These are phyloP conservation scores for Parasteatoda lunata DNA, from an alignment of 2,888 invertebrate genomes.

Conservation along the genomic window DNA sequence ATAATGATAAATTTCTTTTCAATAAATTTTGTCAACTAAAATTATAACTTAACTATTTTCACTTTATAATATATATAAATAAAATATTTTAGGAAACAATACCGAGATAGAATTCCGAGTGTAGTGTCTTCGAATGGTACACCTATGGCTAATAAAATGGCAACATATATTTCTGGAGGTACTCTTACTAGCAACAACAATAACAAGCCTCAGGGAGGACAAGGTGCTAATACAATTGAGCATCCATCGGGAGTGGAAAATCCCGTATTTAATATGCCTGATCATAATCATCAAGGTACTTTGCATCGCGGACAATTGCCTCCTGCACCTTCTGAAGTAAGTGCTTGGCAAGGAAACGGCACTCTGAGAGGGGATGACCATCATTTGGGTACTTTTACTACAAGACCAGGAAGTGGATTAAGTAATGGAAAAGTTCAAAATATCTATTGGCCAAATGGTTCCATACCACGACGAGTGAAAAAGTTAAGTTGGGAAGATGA, in stretches of 20 bases:
- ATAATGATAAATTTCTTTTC: no score
- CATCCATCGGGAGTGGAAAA: conserved; percentile 70
- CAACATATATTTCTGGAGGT: conserved; percentile 66
- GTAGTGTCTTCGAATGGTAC: conserved; percentile 93
- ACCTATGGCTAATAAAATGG: conserved; percentile 76
- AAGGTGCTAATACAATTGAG: conserved; percentile 29
- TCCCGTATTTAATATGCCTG: conserved; percentile 70
- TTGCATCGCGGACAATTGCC: conserved; percentile 41
- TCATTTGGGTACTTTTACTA: conserved; percentile 39
- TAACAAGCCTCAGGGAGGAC: conserved; percentile 50
- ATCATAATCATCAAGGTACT: conserved; percentile 47
- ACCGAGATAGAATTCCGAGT: conserved; percentile 86
- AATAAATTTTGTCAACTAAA: no score
- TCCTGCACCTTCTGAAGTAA: conserved; percentile 48
- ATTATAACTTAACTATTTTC: no score
- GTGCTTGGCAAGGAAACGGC: conserved; percentile 63
- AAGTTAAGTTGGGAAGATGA: conserved; percentile 86
- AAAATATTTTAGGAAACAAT: conserved; percentile 63
- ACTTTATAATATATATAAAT: no score
- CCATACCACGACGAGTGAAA: conserved; percentile 83
- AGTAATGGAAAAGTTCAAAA: conserved; percentile 68
- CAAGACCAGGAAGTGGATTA: conserved; percentile 36
- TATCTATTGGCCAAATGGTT: conserved; percentile 80
- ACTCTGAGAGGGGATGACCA: conserved; percentile 53
- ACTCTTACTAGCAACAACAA: conserved; percentile 64